phyloP scores from a whole-genome alignment of 2,888 invertebrate genomes.

The Chrysina gloriosa region DNA sequence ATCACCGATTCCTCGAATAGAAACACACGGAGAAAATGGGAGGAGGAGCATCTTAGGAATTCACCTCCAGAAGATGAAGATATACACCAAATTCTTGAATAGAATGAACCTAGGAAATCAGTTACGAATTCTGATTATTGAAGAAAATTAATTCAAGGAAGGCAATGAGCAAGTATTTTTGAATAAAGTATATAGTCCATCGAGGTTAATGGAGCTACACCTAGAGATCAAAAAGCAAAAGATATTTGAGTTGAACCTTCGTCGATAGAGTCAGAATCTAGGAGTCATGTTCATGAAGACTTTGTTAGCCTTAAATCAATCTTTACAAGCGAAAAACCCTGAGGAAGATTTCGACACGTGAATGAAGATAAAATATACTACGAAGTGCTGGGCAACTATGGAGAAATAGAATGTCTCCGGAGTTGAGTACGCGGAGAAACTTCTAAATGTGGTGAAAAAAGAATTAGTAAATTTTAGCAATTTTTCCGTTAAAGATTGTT shows the following conservation, averaged over 20 bases:
- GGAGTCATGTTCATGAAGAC: no score
- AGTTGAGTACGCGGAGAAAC: constrained; percentile 24
- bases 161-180: neutral
- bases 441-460: constrained; percentile 39
- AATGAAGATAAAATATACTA: constrained; percentile 51
- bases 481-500: no score
- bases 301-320: no score
- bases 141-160: neutral
- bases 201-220: no score
- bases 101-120: no score
- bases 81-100: constrained; percentile 21
- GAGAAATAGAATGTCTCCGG: constrained; percentile 38
- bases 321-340: neutral
- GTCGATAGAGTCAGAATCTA: neutral
- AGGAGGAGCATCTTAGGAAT: neutral
- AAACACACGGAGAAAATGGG: neutral
- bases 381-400: constrained; percentile 44
- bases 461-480: constrained; percentile 16
- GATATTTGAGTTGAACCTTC: neutral
- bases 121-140: neutral
- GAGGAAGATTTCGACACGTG: constrained; percentile 28
- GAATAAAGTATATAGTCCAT: neutral
- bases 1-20: neutral
- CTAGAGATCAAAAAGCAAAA: constrained; percentile 2
- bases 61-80: constrained; percentile 29